Evolutionary conservation across 2,888 invertebrate species (phyloP), one percentile per base, ranked within the genome.

Genomic region (Mechanitis mazaeus): DNA sequence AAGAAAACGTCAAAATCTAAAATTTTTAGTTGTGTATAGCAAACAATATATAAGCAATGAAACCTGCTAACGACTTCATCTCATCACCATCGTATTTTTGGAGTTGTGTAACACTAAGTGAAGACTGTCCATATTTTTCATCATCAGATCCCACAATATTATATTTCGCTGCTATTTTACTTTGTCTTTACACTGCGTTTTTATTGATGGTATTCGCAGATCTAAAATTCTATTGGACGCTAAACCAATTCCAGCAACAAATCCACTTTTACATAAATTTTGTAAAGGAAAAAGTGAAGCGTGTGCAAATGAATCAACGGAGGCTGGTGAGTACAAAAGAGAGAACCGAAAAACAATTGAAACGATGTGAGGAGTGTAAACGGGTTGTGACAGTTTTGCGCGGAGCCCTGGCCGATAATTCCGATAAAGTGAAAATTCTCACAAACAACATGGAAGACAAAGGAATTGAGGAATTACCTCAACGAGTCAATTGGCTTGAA

Each of bases 41-140:
- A 58, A 55, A 54, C 65, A 42, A 55, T 53, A 56, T 56, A 33
- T 63, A 61, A 58, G 67, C 66, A 60, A 80, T 80, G 79, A 73
- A 69, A 70, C 63, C 58, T 47, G 56, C 68, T 61, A 64, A 70
- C 60, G 70, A 68, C 57, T 57, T 60, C 62, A 63, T 62, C 33
- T 60, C 57, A 47, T 71, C 75, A n/a, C 67, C 72, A 33, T 81
- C 85, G 12, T 84, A 81, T 65, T 83, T 88, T 66, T 88, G 87
- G 88, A 77, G 69, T 64, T 89, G 87, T 54, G 33, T 88, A 54
- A 84, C 80, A 4, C 66, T 84, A 0, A 75, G 71, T 45, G 72
- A 83, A 4, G 81, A 84, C 1, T 90, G 87, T 60, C 80, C 82
- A 2, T 81, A 87, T 62, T 75, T 79, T 57, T 77, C 80, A 3